These are phyloP conservation scores for Phalloptychus januarius DNA, from an alignment of 2,797 vertebrate genomes.

Conservation along the genomic window DNA sequence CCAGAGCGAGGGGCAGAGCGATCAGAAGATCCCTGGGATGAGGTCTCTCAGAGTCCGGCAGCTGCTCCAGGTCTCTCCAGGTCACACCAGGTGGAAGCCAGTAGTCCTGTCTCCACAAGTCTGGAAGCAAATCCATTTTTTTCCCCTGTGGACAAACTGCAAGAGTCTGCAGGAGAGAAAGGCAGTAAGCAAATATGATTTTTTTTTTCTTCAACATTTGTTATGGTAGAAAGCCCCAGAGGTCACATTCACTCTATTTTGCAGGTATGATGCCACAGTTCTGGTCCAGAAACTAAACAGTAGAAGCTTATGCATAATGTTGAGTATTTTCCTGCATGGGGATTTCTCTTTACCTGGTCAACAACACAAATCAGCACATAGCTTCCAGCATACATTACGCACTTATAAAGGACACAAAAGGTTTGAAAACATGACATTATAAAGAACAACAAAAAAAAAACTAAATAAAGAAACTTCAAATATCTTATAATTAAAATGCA, in stretches of 20 bases:
- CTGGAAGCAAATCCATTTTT: constrained; percentile 82
- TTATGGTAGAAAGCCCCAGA: neutral
- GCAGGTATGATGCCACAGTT: neutral
- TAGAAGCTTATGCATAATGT: neutral
- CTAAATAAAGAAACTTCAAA: neutral
- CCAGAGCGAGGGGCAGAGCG: constrained; percentile 81
- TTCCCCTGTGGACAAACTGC: neutral
- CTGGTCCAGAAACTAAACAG: neutral
- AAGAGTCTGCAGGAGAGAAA: neutral
- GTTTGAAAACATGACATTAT: neutral
- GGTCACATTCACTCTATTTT: neutral
- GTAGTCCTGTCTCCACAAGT: constrained; percentile 85
- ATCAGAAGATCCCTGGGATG: constrained; percentile 82
- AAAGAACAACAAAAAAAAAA: neutral
- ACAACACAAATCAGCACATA: neutral
- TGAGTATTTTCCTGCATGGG: neutral
- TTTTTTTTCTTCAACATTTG: neutral
- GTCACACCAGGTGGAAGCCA: constrained; percentile 90
- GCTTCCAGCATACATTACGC: neutral
- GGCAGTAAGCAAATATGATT: neutral
- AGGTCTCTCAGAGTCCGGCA: constrained; percentile 76
- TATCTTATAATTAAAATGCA: constrained; percentile 4
- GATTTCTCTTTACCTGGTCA: neutral
- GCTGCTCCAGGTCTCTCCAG: constrained; percentile 87
- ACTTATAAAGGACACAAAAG: neutral